Evolutionary conservation across 2,888 invertebrate species (phyloP), one percentile per base, ranked within the genome.

Genomic region (Machimus rusticus): DNA sequence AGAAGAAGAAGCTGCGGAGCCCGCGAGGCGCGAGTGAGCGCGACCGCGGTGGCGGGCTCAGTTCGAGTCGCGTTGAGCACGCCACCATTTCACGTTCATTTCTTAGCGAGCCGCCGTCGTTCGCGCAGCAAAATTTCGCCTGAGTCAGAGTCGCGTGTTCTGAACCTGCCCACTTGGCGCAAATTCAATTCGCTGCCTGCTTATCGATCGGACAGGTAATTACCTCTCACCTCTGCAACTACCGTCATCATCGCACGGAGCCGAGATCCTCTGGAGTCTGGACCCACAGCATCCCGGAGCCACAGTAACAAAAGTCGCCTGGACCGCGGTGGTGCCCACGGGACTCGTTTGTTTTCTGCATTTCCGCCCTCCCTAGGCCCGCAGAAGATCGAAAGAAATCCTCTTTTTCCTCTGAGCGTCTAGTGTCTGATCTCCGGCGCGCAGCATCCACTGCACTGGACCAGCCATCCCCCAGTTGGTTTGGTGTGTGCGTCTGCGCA

Each of bases 121-220:
- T 46, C 39, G 66, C 28, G 66, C 37, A 82, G 23, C 57, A 55
- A 57, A n/a, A 37, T 31, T 66, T n/a, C 46, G 51, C 76, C 55
- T 34, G 31, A 82, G 34, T 82, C 31, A 37, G 3, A 37, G 39
- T 82, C 82, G 82, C 82, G 82, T 82, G 37, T 66, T 82, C 39
- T 66, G 16, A 14, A 82, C 57, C 66, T 82, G 82, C 34, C 79
- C 43, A 66, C 55, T 34, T 82, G 31, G 37, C 19, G 82, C 19
- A 66, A 34, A 82, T 82, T 82, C 82, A 79, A 79, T 79, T 51
- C 37, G 28, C 37, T 34, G 37, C 37, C 37, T 4, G n/a, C 82
- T 82, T 82, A 82, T 82, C 82, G 82, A 82, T 82, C 82, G 66
- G 57, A 39, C 82, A 55, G 51, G 57, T 57, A 82, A 82, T 82